A percentile compares a stretch with the other conserved stretches of the same genome.
Conservation (phyloP, 2,113 vertebrate genomes). For the Cacatua alba region DNA sequence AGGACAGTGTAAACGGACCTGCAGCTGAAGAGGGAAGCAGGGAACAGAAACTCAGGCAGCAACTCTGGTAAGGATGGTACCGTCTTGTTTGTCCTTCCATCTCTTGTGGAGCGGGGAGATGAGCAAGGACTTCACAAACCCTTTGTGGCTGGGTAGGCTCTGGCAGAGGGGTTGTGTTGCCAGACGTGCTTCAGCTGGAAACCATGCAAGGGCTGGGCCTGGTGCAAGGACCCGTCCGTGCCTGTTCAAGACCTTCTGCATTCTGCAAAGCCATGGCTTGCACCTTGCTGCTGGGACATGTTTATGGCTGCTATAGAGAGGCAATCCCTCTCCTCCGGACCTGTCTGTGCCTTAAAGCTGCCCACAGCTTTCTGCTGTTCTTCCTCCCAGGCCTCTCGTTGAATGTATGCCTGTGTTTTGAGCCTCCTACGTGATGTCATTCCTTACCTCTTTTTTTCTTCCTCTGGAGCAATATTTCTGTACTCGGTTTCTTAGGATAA, state of each 20-base stretch:
- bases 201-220: neutral
- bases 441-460: neutral
- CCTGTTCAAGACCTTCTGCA: neutral
- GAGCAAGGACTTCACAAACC: neutral
- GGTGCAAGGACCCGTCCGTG: neutral
- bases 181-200: neutral
- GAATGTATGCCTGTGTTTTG: neutral
- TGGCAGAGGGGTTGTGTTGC: neutral
- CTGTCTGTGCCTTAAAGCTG: neutral
- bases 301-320: neutral
- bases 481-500: neutral
- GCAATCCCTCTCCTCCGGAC: neutral
- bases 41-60: neutral
- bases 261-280: neutral
- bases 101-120: neutral
- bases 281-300: neutral
- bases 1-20: fast-evolving
- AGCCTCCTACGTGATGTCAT: neutral
- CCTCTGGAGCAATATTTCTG: neutral
- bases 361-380: neutral
- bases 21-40: neutral
- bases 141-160: neutral
- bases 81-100: neutral
- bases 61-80: neutral
- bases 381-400: neutral